A percentile compares a stretch with the other conserved stretches of the same genome.
phyloP scores from a whole-genome alignment of 2,888 invertebrate genomes.

The Caprella mutica region DNA sequence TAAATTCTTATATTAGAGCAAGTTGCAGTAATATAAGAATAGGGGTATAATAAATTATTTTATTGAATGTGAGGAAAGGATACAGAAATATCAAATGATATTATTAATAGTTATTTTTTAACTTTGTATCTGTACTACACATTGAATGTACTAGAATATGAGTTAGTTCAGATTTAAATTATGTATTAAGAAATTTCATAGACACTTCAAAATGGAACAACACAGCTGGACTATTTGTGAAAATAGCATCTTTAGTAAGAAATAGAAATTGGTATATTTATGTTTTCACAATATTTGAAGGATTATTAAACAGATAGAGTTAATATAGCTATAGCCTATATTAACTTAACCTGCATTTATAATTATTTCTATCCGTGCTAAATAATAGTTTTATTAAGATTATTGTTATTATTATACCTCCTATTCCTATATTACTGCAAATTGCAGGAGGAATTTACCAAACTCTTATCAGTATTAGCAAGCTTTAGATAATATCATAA shows the following conservation, averaged over 20 bases:
- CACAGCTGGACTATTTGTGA: not conserved
- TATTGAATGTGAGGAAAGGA: too few relatives aligned
- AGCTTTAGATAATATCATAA: too few relatives aligned
- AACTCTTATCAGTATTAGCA: not conserved
- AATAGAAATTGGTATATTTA: not conserved
- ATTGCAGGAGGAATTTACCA: not conserved
- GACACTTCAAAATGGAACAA: too few relatives aligned
- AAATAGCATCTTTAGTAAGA: not conserved
- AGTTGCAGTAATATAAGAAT: too few relatives aligned
- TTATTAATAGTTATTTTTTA: too few relatives aligned
- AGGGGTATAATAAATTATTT: too few relatives aligned
- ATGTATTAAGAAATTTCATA: not conserved
- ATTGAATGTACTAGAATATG: not conserved
- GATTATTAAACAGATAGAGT: not conserved
- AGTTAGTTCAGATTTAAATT: not conserved
- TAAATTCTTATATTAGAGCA: too few relatives aligned
- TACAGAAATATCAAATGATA: too few relatives aligned
- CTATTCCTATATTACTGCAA: not conserved
- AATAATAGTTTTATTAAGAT: not conserved
- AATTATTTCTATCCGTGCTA: not conserved
- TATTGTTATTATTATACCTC: not conserved
- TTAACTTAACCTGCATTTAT: not conserved
- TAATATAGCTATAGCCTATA: not conserved
- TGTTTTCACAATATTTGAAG: too few relatives aligned
- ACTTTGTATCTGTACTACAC: too few relatives aligned